Percentiles rank a stretch among this genome's conserved stretches.
Conservation (phyloP, 64 coral and sea anemone genomes). For the Exaiptasia diaphana region DNA sequence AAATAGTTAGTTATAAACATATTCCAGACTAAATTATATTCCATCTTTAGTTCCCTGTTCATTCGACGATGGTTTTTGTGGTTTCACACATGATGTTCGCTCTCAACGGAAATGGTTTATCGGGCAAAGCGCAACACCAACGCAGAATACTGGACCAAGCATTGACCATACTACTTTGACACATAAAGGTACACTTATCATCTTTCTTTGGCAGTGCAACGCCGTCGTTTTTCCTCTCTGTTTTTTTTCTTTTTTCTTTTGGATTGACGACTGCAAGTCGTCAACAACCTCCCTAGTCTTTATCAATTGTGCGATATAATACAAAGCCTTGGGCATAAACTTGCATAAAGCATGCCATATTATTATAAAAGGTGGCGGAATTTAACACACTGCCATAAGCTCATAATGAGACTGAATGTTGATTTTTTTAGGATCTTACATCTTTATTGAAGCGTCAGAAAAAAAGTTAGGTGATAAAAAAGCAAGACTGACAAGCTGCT, state of each 20-base stretch:
- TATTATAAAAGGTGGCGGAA: not conserved
- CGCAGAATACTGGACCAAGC: slow-evolving; percentile 3
- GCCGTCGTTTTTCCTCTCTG: not conserved
- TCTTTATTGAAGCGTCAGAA: slow-evolving; percentile 30
- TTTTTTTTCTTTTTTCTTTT: not conserved
- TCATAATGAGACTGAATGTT: not conserved
- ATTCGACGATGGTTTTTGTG: slow-evolving; percentile 40
- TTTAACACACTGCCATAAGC: not conserved
- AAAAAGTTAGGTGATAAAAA: not conserved
- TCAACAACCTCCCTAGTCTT: not conserved
- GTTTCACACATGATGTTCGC: slow-evolving; percentile 8
- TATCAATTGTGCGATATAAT: not conserved
- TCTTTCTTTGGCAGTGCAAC: too few relatives aligned
- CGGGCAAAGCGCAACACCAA: not conserved
- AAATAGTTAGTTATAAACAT: too few relatives aligned
- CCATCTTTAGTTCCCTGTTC: slow-evolving; percentile 3
- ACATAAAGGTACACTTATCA: not conserved
- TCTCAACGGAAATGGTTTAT: not conserved
- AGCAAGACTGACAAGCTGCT: slow-evolving; percentile 11
- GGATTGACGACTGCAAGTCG: not conserved
- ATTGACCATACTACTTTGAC: slow-evolving; percentile 38
- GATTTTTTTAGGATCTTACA: slow-evolving; percentile 2
- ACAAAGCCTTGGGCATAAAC: not conserved
- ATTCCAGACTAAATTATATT: not conserved
- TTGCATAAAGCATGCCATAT: not conserved